A percentile compares a stretch with the other conserved stretches of the same genome.
These are phyloP conservation scores for Odocoileus hemionus DNA, from an alignment of 2,113 vertebrate species.

Conservation along the genomic window DNA sequence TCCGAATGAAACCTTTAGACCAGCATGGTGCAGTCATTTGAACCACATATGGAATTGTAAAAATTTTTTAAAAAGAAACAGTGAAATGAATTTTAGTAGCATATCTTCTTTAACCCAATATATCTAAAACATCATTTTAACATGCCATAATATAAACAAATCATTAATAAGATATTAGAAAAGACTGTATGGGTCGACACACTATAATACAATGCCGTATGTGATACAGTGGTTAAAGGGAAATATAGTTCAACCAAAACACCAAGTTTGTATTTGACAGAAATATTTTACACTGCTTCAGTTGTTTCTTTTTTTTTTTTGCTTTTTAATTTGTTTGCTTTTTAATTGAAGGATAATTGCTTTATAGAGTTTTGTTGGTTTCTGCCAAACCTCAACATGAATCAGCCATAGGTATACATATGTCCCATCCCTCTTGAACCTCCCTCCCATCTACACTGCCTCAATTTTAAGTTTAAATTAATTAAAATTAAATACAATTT, in stretches of 20 bases:
- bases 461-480: neutral
- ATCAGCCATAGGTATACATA: neutral
- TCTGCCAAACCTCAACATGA: neutral
- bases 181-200: neutral
- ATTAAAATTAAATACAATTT: neutral
- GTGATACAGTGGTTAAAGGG: neutral
- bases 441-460: neutral
- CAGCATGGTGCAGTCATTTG: neutral
- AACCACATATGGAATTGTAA: neutral
- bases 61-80: neutral
- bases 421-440: neutral
- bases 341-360: neutral
- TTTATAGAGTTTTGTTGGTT: neutral
- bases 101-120: neutral
- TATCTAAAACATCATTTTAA: neutral
- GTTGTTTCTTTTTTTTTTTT: neutral
- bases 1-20: neutral
- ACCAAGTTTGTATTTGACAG: neutral
- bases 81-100: neutral
- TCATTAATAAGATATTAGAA: neutral
- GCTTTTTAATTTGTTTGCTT: neutral
- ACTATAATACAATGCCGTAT: neutral
- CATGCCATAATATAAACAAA: neutral
- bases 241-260: neutral
- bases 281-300: neutral